Evolutionary conservation across 2,888 invertebrate genomes (phyloP), one percentile per base, ranked within the genome.

Genomic region (Leptopilina drosophilae): DNA sequence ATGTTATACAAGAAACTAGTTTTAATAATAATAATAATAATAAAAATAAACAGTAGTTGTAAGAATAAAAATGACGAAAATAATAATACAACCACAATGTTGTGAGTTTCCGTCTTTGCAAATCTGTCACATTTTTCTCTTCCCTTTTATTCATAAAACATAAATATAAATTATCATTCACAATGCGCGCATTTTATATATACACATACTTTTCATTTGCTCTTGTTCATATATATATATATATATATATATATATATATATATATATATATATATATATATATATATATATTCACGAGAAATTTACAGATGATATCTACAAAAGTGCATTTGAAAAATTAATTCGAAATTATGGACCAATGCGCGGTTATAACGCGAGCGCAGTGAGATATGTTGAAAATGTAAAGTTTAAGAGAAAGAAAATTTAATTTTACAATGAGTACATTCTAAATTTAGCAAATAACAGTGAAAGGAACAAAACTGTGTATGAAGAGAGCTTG

Each of bases 391-490:
- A 64, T 14, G 7, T 42, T 9, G 64, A 4, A 56, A 8, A n/a
- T 56, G 33, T n/a, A 33, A 56, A 56, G 14, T 33, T 33, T 33
- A 73, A 33, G 56, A 26, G 33, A 73, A 33, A 73, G 53, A n/a
- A 73, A 73, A 73, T 49, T 56, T 56, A 73, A 73, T 73, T 46
- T 66, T 8, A 46, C 66, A 9, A 66, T 11, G 56, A 53, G 33
- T 12, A 33, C 9, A 73, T 56, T 53, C 73, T 56, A 73, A 73
- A 73, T 73, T 33, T 73, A 73, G 73, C 56, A 56, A 73, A 53
- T 59, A 73, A 73, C 56, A 9, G 56, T 15, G 15, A 73, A 73
- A 73, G 73, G 56, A 73, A 73, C 73, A 73, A 73, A 59, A 73
- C 40, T 73, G 9, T 73, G 9, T 73, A 56, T 73, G 40, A 56